Conservation (phyloP, 2,113 vertebrate species). For the Recurvirostra avosetta region DNA sequence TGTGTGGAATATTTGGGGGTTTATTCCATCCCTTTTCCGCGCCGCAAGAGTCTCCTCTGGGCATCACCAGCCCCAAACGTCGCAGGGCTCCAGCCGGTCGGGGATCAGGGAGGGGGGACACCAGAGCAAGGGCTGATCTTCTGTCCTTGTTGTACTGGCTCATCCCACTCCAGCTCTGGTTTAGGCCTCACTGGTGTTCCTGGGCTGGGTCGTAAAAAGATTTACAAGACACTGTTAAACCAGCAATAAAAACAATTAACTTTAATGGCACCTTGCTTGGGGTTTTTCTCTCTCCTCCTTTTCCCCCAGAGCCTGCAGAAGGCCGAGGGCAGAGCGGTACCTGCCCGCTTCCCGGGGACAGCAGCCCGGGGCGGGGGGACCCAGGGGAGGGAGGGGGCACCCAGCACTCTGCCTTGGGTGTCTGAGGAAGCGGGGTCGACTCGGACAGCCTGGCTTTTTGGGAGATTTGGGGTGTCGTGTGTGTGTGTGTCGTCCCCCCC, state of each 20-base stretch:
- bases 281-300: neutral
- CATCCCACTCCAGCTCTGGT: neutral
- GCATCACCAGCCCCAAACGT: neutral
- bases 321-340: neutral
- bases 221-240: slow-evolving; percentile 79
- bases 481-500: no score
- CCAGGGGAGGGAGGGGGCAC: neutral
- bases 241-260: slow-evolving; percentile 78
- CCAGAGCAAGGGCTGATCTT: neutral
- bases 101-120: no score
- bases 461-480: neutral
- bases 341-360: neutral
- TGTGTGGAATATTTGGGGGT: neutral
- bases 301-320: neutral
- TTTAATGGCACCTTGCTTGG: slow-evolving; percentile 70
- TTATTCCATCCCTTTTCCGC: neutral
- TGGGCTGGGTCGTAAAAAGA: slow-evolving; percentile 65
- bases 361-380: neutral
- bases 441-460: accelerated
- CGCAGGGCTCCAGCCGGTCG: accelerated
- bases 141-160: neutral
- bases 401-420: neutral
- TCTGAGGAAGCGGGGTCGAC: neutral
- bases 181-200: slow-evolving; percentile 53
- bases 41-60: neutral